These are phyloP conservation scores for Amiota minor DNA, from an alignment of 2,888 invertebrate species.

Conservation along the genomic window DNA sequence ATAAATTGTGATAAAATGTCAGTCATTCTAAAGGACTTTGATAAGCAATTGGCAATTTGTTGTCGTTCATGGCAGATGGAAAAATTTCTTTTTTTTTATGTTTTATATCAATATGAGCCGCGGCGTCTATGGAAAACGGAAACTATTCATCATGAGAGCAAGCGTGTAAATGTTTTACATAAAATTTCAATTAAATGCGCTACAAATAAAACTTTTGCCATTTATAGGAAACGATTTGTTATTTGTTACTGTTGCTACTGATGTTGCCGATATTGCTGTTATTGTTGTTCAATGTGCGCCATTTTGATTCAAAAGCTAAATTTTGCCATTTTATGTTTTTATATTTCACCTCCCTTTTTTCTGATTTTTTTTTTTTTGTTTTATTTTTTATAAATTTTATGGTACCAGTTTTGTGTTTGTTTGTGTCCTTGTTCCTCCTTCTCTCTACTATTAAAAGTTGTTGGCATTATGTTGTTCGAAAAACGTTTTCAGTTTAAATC, in stretches of 20 bases:
- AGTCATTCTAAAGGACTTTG: too few species aligned
- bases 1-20: too few species aligned
- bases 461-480: conserved; percentile 29
- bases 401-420: neutral
- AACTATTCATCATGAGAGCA: conserved; percentile 12
- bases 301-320: too few species aligned
- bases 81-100: too few species aligned
- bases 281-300: too few species aligned
- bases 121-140: neutral
- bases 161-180: conserved; percentile 56
- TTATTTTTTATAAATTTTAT: too few species aligned
- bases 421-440: neutral
- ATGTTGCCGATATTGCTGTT: neutral
- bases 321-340: too few species aligned
- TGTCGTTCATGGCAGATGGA: neutral
- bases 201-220: conserved; percentile 50
- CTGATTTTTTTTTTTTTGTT: too few species aligned
- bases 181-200: conserved; percentile 62
- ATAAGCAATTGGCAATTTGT: too few species aligned
- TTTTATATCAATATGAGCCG: too few species aligned
- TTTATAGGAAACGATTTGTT: conserved; percentile 2
- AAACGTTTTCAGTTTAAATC: conserved; percentile 59
- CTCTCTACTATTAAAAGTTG: neutral
- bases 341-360: too few species aligned
- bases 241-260: neutral